These are phyloP conservation scores for Tyto alba DNA, from an alignment of 2,113 vertebrate genomes.

Conservation along the genomic window DNA sequence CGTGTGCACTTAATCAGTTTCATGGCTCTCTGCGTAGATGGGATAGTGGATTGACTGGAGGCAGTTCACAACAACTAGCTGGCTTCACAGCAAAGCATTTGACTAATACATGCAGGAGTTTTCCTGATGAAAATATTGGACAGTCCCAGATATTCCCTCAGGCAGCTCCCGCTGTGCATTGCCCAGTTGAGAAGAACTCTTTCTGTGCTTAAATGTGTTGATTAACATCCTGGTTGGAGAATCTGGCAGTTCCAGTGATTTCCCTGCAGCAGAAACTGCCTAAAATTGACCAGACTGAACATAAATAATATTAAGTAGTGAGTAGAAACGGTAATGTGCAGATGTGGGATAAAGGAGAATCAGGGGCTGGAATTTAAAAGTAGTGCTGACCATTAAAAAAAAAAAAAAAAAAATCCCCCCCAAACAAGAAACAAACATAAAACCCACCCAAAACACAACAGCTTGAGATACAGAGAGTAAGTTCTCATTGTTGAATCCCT, in stretches of 20 bases:
- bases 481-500: neutral
- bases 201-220: neutral
- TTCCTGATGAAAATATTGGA: neutral
- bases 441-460: neutral
- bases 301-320: neutral
- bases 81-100: neutral
- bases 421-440: neutral
- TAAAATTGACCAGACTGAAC: neutral
- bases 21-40: neutral
- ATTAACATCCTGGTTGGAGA: neutral
- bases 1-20: fast-evolving
- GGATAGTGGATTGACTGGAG: neutral
- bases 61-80: neutral
- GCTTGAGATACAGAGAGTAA: neutral
- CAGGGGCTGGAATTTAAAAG: neutral
- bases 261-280: neutral
- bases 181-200: neutral
- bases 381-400: neutral
- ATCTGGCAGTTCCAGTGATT: neutral
- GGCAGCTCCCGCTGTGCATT: neutral
- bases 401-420: neutral
- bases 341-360: neutral
- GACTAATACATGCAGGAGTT: neutral
- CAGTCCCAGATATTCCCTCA: neutral
- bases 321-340: neutral